These are phyloP conservation scores for Ceratosolen solmsi DNA, from an alignment of 1,140 invertebrate species.

Conservation along the genomic window DNA sequence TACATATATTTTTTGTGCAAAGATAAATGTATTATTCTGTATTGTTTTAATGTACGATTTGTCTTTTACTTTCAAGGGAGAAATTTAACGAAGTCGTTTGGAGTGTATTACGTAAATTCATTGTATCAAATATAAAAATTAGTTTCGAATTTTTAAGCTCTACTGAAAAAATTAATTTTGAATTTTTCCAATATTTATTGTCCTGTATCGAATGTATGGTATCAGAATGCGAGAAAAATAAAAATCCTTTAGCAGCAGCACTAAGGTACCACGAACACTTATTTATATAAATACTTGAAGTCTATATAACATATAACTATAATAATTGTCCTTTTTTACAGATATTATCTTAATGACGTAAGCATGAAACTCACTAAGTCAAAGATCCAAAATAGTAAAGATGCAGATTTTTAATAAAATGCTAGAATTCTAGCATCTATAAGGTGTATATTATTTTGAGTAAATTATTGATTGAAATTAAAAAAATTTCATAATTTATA, in stretches of 20 bases:
- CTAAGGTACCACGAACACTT: constrained; percentile 58
- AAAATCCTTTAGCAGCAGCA: constrained; percentile 57
- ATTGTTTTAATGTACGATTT: constrained; percentile 3
- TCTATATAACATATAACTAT: too few relatives aligned
- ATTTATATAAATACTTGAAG: background rate
- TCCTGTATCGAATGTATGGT: constrained; percentile 59
- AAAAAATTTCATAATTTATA: too few relatives aligned
- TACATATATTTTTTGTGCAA: background rate
- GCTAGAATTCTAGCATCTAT: too few relatives aligned
- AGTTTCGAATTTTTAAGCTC: constrained; percentile 62
- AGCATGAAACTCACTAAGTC: too few relatives aligned
- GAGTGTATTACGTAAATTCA: constrained; percentile 54
- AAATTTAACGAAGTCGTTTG: constrained; percentile 58
- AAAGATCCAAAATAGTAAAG: too few relatives aligned
- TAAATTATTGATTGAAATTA: too few relatives aligned
- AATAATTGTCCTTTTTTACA: too few relatives aligned
- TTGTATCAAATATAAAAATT: constrained; percentile 55
- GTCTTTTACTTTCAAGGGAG: constrained; percentile 57
- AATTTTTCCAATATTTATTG: constrained; percentile 55
- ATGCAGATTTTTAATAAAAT: too few relatives aligned
- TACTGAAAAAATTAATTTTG: constrained; percentile 52
- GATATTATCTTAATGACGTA: too few relatives aligned
- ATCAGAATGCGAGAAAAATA: constrained; percentile 55
- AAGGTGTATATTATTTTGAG: too few relatives aligned
- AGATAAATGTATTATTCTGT: constrained; percentile 11